These are phyloP conservation scores for Coreius guichenoti DNA, from an alignment of 2,797 vertebrate species.

Conservation along the genomic window DNA sequence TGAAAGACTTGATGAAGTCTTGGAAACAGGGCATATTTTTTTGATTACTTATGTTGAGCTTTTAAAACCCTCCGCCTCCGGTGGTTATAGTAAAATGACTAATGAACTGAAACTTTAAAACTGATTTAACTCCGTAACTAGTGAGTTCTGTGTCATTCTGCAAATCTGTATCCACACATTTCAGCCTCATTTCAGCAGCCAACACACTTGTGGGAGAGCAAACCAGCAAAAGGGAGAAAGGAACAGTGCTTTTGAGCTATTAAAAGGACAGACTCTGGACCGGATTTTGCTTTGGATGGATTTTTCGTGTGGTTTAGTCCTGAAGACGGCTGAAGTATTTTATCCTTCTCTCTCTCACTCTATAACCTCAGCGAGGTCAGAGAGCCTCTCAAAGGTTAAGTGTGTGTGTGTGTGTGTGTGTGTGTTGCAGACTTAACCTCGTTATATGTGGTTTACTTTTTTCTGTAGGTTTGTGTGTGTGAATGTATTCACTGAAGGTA, in stretches of 20 bases:
- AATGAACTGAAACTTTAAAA: constrained; percentile 66
- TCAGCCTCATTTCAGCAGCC: constrained; percentile 9
- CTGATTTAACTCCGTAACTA: constrained; percentile 66
- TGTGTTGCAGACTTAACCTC: background rate
- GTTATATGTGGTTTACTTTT: constrained; percentile 27
- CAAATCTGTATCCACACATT: constrained; percentile 26
- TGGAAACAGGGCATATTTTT: constrained; percentile 65
- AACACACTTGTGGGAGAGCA: constrained; percentile 10
- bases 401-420: background rate
- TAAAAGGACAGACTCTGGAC: background rate
- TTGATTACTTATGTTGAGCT: constrained; percentile 62
- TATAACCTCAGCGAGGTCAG: constrained; percentile 26
- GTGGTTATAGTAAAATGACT: constrained; percentile 62
- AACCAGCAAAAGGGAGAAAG: constrained; percentile 19
- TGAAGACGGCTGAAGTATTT: constrained; percentile 2
- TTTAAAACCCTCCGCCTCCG: constrained; percentile 70
- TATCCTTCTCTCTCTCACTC: constrained; percentile 2
- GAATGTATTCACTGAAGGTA: constrained; percentile 76
- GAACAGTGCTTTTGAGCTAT: background rate
- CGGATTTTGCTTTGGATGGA: background rate
- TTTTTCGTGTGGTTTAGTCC: constrained; percentile 10
- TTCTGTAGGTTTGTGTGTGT: constrained; percentile 44
- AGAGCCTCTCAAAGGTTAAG: background rate
- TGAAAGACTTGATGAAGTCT: constrained; percentile 58
- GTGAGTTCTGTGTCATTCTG: constrained; percentile 46